phyloP scores from a whole-genome alignment of 2,797 vertebrate species.

The Schizothorax lantsangensis region DNA sequence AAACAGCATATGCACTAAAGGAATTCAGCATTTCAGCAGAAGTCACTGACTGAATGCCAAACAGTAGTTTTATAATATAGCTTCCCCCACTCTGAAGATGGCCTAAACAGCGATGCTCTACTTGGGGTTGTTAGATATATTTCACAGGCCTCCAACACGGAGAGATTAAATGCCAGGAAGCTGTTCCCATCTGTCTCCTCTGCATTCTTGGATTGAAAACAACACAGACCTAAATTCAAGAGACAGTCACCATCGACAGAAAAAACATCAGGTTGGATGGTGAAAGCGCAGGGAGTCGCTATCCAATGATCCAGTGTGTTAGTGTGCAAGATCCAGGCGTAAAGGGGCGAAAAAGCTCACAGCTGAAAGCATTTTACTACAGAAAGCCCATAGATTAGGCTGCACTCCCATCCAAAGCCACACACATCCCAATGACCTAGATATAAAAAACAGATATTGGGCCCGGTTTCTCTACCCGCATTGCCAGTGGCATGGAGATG shows the following conservation, averaged over 20 bases:
- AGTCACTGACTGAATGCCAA: constrained; percentile 41
- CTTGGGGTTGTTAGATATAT: constrained; percentile 52
- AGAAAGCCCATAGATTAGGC: constrained; percentile 57
- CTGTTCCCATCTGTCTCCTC: constrained; percentile 47
- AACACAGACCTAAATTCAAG: constrained; percentile 37
- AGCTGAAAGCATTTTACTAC: constrained; percentile 54
- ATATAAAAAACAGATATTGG: constrained; percentile 56
- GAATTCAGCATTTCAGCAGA: constrained; percentile 51
- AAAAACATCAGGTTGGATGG: constrained; percentile 30
- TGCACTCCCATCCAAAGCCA: constrained; percentile 44
- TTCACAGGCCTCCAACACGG: constrained; percentile 39
- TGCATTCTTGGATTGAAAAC: constrained; percentile 46
- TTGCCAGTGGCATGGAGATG: constrained; percentile 14
- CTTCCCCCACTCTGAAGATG: constrained; percentile 34
- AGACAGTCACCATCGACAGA: constrained; percentile 19
- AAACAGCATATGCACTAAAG: constrained; percentile 28
- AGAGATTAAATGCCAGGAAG: constrained; percentile 42
- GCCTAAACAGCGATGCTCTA: constrained; percentile 43
- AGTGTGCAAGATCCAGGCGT: constrained; percentile 33
- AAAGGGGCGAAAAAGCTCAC: constrained; percentile 41
- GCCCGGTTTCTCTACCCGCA: constrained; percentile 8
- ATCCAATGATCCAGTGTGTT: constrained; percentile 24
- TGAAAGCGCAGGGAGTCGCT: constrained; percentile 16
- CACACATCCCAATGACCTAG: constrained; percentile 60
- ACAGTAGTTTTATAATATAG: constrained; percentile 53